These are phyloP conservation scores for Creontiades dilutus DNA, from an alignment of 2,888 invertebrate genomes.

Conservation along the genomic window DNA sequence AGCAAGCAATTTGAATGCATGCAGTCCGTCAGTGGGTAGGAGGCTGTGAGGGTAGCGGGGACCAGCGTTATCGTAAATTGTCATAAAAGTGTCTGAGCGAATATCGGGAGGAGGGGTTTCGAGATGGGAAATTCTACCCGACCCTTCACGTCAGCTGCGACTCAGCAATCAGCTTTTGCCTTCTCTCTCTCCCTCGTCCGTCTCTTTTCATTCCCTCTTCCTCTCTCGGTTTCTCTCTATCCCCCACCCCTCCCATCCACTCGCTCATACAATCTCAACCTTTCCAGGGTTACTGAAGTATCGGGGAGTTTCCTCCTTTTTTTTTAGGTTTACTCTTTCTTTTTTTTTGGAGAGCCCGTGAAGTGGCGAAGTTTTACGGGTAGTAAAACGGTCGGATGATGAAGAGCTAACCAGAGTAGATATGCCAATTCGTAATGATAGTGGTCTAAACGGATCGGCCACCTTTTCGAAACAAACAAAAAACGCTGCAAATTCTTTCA, in stretches of 20 bases:
- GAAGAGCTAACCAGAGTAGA: too few species aligned
- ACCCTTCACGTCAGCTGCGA: constrained; percentile 72
- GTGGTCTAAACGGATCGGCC: too few species aligned
- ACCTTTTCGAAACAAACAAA: too few species aligned
- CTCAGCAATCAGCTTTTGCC: constrained; percentile 72
- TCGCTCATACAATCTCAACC: constrained; percentile 53
- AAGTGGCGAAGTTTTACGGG: neutral
- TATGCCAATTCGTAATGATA: too few species aligned
- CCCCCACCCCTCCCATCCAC: neutral
- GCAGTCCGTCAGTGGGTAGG: constrained; percentile 75
- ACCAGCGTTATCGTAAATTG: constrained; percentile 74
- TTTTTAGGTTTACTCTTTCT: too few species aligned
- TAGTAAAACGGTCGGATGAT: neutral
- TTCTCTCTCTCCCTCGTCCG: constrained; percentile 38
- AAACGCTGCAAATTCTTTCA: too few species aligned
- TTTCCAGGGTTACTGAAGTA: neutral
- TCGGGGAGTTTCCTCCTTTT: neutral
- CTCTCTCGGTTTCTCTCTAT: neutral
- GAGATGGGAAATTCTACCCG: constrained; percentile 64
- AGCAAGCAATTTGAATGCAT: constrained; percentile 76
- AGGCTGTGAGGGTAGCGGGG: constrained; percentile 16
- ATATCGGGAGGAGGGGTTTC: constrained; percentile 72
- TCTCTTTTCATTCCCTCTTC: constrained; percentile 5
- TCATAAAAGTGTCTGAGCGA: constrained; percentile 75
- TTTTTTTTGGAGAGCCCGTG: neutral